Evolutionary conservation across 2,797 vertebrate genomes (phyloP), one percentile per base, ranked within the genome.

Genomic region (Ctenochaetus hawaiiensis): DNA sequence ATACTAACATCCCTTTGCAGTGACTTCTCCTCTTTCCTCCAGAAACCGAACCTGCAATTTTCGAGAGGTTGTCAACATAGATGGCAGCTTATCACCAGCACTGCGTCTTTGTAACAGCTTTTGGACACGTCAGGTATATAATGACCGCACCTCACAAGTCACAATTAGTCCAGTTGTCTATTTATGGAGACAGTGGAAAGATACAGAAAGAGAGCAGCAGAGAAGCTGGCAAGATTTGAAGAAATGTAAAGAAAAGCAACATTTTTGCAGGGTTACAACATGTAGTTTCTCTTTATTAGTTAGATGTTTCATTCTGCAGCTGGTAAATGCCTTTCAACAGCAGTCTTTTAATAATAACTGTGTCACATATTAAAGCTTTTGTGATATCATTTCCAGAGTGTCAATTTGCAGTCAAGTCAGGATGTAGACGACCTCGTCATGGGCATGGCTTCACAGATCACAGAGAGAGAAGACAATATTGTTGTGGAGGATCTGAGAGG

Each of bases 401-500:
- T 85, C 0, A 91, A 95, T 70, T 51, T 96, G 77, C 90, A 91
- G 72, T 93, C 76, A 12, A 66, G 87, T 37, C 77, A 90, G 22
- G 96, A 96, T 10, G 76, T 98, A 43, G 95, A 97, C n/a, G 89
- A 94, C 0, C 89, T 99, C n/a, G 78, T 99, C 41, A 91, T 99
- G 92, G 98, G 98, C 43, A 99, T 99, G 98, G 94, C 96, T 52
- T 99, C 97, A 0, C 98, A 99, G 93, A 96, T 97, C 5, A 93
- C 97, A 1, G 97, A 99, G 85, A 87, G 14, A 86, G 97, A 97
- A 82, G 98, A 99, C 92, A 94, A 96, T 47, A 70, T 97, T 12
- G 87, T 99, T 39, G 96, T 98, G 66, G 96, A 98, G 90, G 98
- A 99, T 87, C 91, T 99, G 56, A 96, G 92, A 97, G 98, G 98